Evolutionary conservation across 2,888 invertebrate species (phyloP).

Genomic region (Orthosia cruda): DNA sequence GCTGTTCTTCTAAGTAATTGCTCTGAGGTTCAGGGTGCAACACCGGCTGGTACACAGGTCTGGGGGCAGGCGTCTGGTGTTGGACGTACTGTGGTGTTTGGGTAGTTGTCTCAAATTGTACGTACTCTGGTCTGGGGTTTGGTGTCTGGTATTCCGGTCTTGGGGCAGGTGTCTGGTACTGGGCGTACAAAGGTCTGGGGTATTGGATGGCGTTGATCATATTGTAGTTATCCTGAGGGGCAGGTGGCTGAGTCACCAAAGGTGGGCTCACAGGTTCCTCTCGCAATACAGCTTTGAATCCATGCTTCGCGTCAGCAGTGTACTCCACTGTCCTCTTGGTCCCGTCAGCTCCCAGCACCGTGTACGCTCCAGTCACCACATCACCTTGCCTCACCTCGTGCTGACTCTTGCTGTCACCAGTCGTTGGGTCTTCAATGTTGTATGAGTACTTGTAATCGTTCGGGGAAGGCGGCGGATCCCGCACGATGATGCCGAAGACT

Average conservation of each 20-base stretch:
- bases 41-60: slow-evolving; percentile 56
- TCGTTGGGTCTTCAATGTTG: slow-evolving; percentile 90
- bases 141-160: slow-evolving; percentile 48
- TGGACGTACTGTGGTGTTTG: slow-evolving; percentile 49
- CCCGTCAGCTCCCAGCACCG: slow-evolving; percentile 88
- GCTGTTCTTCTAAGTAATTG: slow-evolving; percentile 59
- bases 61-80: slow-evolving; percentile 49
- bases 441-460: slow-evolving; percentile 88
- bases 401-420: slow-evolving; percentile 88
- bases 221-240: slow-evolving; percentile 28
- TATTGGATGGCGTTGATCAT: slow-evolving; percentile 46
- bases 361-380: slow-evolving; percentile 85
- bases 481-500: slow-evolving; percentile 82
- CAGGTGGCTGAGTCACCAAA: slow-evolving; percentile 26
- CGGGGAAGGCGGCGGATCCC: slow-evolving; percentile 82
- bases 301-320: slow-evolving; percentile 88
- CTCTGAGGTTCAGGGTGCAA: slow-evolving; percentile 50
- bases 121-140: slow-evolving; percentile 57
- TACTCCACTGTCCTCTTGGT: slow-evolving; percentile 88
- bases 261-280: slow-evolving; percentile 81
- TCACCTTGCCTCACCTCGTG: slow-evolving; percentile 86
- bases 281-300: slow-evolving; percentile 90
- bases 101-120: slow-evolving; percentile 4
- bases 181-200: slow-evolving; percentile 57
- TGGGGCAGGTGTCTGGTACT: slow-evolving; percentile 24